phyloP scores from a whole-genome alignment of 2,888 invertebrate species.

The Erebia aethiops region DNA sequence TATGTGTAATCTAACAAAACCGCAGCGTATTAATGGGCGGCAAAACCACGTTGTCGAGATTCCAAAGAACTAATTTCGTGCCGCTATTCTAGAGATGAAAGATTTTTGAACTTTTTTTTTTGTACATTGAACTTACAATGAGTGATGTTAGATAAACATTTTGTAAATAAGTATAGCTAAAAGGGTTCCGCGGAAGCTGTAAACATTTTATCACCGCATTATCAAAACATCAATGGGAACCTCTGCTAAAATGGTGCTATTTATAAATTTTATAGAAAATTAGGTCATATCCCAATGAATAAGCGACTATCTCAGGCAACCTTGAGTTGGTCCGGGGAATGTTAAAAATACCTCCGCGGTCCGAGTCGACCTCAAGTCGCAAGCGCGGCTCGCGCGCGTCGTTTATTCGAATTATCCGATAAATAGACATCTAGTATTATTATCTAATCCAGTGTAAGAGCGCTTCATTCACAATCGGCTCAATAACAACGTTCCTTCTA shows the following conservation, averaged over 20 bases:
- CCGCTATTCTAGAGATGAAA: neutral
- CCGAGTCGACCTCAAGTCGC: conserved; percentile 58
- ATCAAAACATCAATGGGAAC: conserved; percentile 24
- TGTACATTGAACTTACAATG: conserved; percentile 18
- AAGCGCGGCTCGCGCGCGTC: conserved; percentile 52
- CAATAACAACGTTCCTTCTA: conserved; percentile 21
- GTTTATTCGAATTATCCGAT: conserved; percentile 61
- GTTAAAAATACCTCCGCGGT: conserved; percentile 80
- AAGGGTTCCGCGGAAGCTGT: conserved; percentile 2
- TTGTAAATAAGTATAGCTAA: neutral
- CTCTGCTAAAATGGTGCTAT: conserved; percentile 46
- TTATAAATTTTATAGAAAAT: conserved; percentile 69
- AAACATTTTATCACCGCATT: conserved; percentile 29
- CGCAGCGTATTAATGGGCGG: neutral
- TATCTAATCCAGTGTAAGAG: conserved; percentile 42
- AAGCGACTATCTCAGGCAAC: conserved; percentile 78
- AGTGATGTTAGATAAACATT: conserved; percentile 4
- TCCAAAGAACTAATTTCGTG: neutral
- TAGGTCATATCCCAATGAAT: conserved; percentile 81
- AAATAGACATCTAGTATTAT: conserved; percentile 47
- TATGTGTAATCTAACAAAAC: neutral
- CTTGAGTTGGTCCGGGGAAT: conserved; percentile 81
- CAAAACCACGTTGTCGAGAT: neutral
- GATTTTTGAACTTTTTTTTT: neutral
- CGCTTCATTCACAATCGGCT: conserved; percentile 35